Evolutionary conservation across 2,888 invertebrate genomes (phyloP).

Genomic region (Oscheius sp.): DNA sequence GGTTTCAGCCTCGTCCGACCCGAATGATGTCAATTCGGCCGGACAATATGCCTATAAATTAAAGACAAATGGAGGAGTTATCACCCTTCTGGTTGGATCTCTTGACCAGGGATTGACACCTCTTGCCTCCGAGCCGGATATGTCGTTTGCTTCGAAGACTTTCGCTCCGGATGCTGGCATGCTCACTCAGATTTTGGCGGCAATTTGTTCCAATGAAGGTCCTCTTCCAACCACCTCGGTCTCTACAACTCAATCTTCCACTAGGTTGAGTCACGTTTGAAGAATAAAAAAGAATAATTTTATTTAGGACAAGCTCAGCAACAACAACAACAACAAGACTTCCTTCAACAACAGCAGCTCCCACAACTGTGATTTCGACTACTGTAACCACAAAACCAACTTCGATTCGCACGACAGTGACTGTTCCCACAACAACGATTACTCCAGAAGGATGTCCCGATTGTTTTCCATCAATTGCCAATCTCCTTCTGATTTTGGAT

Average conservation of each 20-base stretch:
- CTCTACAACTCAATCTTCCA: too few relatives aligned
- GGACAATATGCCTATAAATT: not conserved
- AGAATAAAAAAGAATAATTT: not conserved
- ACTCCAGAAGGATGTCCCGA: constrained; percentile 18
- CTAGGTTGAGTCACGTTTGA: too few relatives aligned
- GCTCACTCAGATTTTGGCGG: not conserved
- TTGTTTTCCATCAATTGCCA: constrained; percentile 15
- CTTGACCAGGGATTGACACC: not conserved
- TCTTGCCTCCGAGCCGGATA: not conserved
- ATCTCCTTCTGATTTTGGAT: constrained; percentile 26
- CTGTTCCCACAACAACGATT: not conserved
- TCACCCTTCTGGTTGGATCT: not conserved
- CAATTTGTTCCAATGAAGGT: too few relatives aligned
- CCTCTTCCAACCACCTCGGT: too few relatives aligned
- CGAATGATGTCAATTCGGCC: not conserved
- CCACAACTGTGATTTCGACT: not conserved
- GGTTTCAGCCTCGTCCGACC: not conserved
- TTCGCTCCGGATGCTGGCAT: not conserved
- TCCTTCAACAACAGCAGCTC: too few relatives aligned
- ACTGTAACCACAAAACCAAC: not conserved
- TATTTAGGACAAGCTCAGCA: not conserved
- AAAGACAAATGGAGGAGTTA: not conserved
- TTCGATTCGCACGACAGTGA: not conserved
- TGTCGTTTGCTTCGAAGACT: not conserved
- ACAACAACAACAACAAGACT: too few relatives aligned